These are phyloP conservation scores for Stenodema calcarata DNA, from an alignment of 2,888 invertebrate genomes.

Conservation along the genomic window DNA sequence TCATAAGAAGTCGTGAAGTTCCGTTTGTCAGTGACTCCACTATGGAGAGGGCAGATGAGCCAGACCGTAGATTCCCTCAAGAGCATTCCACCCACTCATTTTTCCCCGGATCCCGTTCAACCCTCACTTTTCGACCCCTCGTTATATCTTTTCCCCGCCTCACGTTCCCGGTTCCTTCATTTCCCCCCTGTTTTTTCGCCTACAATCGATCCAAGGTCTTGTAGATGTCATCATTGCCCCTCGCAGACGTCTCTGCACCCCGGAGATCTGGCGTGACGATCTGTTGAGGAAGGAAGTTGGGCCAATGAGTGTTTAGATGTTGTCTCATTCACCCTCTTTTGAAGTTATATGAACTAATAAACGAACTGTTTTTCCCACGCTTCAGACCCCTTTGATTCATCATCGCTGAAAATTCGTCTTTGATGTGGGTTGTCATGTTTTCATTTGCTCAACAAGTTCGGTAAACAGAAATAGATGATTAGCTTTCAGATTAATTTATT, in stretches of 20 bases:
- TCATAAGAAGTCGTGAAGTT: not conserved
- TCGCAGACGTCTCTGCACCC: not conserved
- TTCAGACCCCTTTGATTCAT: not conserved
- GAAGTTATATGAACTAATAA: not conserved
- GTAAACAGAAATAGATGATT: not conserved
- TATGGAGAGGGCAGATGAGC: not conserved
- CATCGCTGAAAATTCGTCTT: not conserved
- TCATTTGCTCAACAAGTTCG: not conserved
- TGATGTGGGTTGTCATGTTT: not conserved
- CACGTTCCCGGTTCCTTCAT: not conserved
- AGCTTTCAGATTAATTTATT: too few relatives aligned
- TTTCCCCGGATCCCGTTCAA: not conserved
- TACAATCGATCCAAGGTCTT: conserved; percentile 17
- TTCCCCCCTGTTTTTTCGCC: not conserved
- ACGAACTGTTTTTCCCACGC: not conserved
- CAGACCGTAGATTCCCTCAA: not conserved
- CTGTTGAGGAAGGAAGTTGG: not conserved
- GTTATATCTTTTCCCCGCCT: not conserved
- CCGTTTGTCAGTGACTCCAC: not conserved
- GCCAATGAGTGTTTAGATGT: not conserved
- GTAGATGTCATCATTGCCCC: conserved; percentile 17
- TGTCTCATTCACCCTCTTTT: not conserved
- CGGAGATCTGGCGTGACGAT: not conserved
- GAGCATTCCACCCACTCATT: not conserved
- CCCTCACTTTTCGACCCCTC: not conserved